A percentile compares a stretch with the other conserved stretches of the same genome.
Evolutionary conservation across 2,888 invertebrate genomes (phyloP).

Genomic region (Vanessa cardui): DNA sequence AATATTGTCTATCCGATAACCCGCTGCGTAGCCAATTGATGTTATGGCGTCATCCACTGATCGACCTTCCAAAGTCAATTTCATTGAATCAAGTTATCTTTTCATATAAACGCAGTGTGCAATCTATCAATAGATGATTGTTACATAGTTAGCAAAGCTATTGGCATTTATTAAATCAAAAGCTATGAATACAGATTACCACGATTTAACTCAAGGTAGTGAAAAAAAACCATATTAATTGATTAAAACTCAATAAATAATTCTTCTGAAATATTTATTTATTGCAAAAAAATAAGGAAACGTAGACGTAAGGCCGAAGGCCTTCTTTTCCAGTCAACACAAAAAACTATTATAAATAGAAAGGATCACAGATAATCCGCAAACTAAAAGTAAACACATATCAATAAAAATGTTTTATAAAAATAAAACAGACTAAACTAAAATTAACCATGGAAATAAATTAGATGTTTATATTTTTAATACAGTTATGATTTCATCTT

Average conservation of each 20-base stretch:
- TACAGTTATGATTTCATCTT: too few species aligned
- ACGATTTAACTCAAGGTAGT: background rate
- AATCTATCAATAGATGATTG: slow-evolving; percentile 11
- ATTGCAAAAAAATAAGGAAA: too few species aligned
- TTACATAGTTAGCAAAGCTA: background rate
- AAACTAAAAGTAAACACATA: too few species aligned
- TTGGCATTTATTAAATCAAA: slow-evolving; percentile 1
- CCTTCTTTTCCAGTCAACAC: too few species aligned
- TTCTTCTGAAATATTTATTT: background rate
- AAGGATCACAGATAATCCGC: too few species aligned
- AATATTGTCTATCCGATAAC: slow-evolving; percentile 4
- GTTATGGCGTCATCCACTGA: slow-evolving; percentile 28
- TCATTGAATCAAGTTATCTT: slow-evolving; percentile 22
- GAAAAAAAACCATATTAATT: background rate
- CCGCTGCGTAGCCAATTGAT: slow-evolving; percentile 15
- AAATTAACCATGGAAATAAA: too few species aligned
- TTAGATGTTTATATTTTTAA: too few species aligned
- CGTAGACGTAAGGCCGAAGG: too few species aligned
- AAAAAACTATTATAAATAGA: too few species aligned
- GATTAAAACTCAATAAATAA: background rate
- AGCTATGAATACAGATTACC: background rate
- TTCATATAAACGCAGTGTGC: slow-evolving; percentile 15
- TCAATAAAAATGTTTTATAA: too few species aligned
- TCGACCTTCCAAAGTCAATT: slow-evolving; percentile 33
- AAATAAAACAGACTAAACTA: too few species aligned